Base-by-base conservation (phyloP, 1,140 invertebrate genomes). In the Stenopsyche tienmushanensis region DNA sequence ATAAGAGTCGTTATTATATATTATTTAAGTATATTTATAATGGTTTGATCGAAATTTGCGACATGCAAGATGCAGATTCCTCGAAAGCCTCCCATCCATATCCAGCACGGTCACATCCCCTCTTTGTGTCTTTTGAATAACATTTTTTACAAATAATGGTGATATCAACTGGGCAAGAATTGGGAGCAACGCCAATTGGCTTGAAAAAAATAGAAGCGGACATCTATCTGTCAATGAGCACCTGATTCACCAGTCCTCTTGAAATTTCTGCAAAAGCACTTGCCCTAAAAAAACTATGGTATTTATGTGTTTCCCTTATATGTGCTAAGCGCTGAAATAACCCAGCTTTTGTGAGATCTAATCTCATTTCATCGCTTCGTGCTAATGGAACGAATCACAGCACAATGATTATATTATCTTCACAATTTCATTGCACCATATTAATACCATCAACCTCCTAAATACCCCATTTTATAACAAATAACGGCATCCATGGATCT, bases 231-330 rank as follows among this genome's bases (percentile, higher is more conserved):
- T 58, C 26, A 21, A 18, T 13, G 18, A 63, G 45, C 39, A 39
- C 25, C 42, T 8, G 29, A 47, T 55, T 59, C 64, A 60, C 47
- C 55, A 53, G 60, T 53, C 54, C 18, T 47, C 62, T 64, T 54
- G 23, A 47, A 64, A 50, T 23, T 18, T 41, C 44, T 62, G 44
- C 44, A 63, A 63, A 34, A 53, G 57, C 65, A 66, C 53, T 70
- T 66, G 59, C 60, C 47, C 62, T 63, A 60, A 67, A 54, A 47
- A 60, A 64, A 44, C 60, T 62, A 50, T 53, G 67, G 67, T 69
- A 69, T 69, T 69, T 69, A 69, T 69, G 62, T 69, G 15, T 69
- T 47, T 65, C 63, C 34, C 67, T 69, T 69, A 62, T 69, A 62
- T 65, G 67, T 69, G 63, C 67, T 64, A 57, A 17, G 17, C 13